These are phyloP conservation scores for Dendrocincla tyrannina DNA, from an alignment of 2,797 vertebrate genomes.

Conservation along the genomic window DNA sequence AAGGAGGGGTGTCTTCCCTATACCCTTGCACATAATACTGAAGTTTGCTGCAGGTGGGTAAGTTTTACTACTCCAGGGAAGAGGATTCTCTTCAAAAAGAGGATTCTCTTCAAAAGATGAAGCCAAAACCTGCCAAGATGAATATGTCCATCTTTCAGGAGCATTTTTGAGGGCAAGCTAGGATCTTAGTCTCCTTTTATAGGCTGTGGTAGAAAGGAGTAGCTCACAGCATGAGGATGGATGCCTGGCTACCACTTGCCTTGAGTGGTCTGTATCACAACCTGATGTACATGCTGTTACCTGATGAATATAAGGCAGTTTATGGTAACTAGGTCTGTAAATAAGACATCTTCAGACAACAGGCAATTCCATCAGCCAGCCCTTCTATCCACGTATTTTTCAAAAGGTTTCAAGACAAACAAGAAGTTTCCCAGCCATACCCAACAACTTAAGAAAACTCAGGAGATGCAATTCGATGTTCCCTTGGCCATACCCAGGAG, in stretches of 20 bases:
- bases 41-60: background rate
- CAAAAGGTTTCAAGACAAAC: background rate
- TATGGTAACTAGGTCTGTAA: background rate
- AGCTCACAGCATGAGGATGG: background rate
- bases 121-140: background rate
- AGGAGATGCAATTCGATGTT: background rate
- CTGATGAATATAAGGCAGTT: background rate
- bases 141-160: background rate
- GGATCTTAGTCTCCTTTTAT: background rate
- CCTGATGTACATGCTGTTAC: fast-evolving
- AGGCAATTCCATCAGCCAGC: background rate
- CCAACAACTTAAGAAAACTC: background rate
- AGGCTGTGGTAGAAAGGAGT: background rate
- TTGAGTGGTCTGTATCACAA: background rate
- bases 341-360: background rate
- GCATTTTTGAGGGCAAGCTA: background rate
- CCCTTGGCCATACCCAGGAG: background rate
- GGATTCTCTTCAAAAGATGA: background rate
- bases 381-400: background rate
- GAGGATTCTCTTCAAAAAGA: background rate
- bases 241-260: background rate
- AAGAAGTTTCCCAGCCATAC: background rate
- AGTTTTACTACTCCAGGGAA: background rate
- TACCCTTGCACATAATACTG: fast-evolving
- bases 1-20: background rate